Base-by-base conservation (phyloP, 2,888 invertebrate genomes). In the Graphium colonna region DNA sequence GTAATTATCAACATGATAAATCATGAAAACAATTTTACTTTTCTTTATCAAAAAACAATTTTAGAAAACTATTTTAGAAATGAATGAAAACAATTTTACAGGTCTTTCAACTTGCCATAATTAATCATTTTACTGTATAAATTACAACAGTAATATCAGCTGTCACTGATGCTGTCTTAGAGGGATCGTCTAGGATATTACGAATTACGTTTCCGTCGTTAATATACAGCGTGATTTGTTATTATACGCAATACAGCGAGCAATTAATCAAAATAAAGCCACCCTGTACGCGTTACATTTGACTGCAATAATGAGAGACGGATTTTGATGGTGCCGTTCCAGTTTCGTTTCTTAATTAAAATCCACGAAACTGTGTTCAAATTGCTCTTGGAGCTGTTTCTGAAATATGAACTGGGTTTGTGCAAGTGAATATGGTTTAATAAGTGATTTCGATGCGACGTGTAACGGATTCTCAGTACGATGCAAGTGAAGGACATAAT, bases 281-380 rank as follows among this genome's bases (percentile, higher is more conserved):
- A 28, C 33, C 33, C 33, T 33, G 10, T 28, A 10, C 12, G 16
- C 16, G 12, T 31, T 17, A 52, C 52, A 52, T 51, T 49, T 49
- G 38, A 49, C 48, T 38, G 60, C 58, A 57, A 52, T 58, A 61
- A 61, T 64, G 57, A 60, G 65, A n/a, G 62, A 59, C 59, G 47
- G 60, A 52, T 56, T 57, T 59, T 62, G 59, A 66, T 57, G 63
- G 56, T 64, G 61, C 60, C 54, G 58, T 62, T 59, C 45, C 56
- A 58, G 42, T 61, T 61, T 56, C 63, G 62, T 60, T 68, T 65
- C 68, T 69, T 77, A 74, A 77, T 79, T 79, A 72, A 75, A 77
- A 72, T 71, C 63, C 65, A 61, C 63, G 66, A 65, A 71, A 64
- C 58, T 64, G 58, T 59, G 52, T 63, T 68, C 63, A 64, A 68